Evolutionary conservation across 2,113 vertebrate genomes (phyloP).

Genomic region (Psilopogon haemacephalus): DNA sequence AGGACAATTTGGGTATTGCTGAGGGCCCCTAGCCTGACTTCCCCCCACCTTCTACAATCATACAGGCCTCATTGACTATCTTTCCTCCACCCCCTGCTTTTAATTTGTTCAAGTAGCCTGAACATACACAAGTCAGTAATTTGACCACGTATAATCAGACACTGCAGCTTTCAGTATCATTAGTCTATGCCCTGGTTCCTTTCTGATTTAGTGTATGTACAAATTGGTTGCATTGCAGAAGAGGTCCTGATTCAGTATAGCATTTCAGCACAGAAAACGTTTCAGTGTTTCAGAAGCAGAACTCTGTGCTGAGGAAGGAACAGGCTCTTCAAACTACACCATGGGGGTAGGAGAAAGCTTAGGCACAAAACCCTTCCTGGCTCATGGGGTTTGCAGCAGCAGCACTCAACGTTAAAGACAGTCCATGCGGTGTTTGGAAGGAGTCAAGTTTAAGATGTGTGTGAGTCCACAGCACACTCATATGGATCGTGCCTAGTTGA

Average conservation of each 20-base stretch:
- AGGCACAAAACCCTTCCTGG: neutral
- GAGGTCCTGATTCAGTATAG: neutral
- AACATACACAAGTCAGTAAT: slow-evolving; percentile 17
- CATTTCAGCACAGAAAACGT: neutral
- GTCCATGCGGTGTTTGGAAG: neutral
- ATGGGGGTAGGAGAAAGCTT: neutral
- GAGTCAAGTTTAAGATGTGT: neutral
- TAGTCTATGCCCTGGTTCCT: neutral
- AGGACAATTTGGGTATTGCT: slow-evolving; percentile 67
- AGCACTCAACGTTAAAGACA: neutral
- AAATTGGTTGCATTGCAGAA: neutral
- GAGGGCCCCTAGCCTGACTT: slow-evolving; percentile 28
- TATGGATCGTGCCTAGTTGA: neutral
- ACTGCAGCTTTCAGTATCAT: neutral
- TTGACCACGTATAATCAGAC: neutral
- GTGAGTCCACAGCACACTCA: neutral
- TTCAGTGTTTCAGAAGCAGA: neutral
- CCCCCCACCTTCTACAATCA: slow-evolving; percentile 51
- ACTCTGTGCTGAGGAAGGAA: neutral
- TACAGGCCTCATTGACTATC: slow-evolving; percentile 54
- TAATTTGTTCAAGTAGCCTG: slow-evolving; percentile 48
- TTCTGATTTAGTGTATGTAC: neutral
- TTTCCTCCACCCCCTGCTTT: neutral
- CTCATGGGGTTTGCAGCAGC: neutral
- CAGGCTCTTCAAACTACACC: neutral